These are phyloP conservation scores for Pygocentrus nattereri DNA, from an alignment of 2,797 vertebrate species.

Conservation along the genomic window DNA sequence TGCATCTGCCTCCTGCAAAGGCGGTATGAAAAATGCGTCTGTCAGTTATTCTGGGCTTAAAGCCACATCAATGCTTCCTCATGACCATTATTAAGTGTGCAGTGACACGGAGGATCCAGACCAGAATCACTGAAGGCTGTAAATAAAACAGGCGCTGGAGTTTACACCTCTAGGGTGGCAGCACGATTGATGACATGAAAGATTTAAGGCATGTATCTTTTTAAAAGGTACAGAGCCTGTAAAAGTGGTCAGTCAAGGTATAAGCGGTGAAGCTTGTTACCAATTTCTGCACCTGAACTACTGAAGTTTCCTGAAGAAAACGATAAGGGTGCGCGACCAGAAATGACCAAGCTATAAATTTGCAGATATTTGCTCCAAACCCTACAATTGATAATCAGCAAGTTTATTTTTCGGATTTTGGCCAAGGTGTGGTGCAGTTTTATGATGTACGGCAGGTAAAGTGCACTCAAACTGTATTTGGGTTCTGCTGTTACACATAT, in stretches of 20 bases:
- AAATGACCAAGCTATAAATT: no score
- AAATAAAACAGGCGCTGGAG: conserved; percentile 4
- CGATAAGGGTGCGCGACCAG: no score
- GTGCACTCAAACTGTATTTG: no score
- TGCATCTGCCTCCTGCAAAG: conserved; percentile 6
- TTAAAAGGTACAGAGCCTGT: background rate
- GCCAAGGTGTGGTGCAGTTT: no score
- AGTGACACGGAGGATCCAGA: conserved; percentile 27
- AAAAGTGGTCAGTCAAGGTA: background rate
- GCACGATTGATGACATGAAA: background rate
- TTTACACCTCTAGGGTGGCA: background rate
- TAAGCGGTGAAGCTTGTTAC: no score
- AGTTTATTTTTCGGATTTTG: no score
- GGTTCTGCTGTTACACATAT: no score
- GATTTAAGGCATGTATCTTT: background rate
- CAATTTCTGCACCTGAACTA: no score
- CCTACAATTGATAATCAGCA: no score
- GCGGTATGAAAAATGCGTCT: conserved; percentile 38
- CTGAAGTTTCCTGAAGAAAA: no score
- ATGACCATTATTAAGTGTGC: conserved; percentile 18
- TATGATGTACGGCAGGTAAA: no score
- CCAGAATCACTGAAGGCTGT: background rate
- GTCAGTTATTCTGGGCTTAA: conserved; percentile 17
- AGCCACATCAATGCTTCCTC: conserved; percentile 22
- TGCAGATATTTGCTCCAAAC: no score